These are phyloP conservation scores for Idaea straminata DNA, from an alignment of 2,888 invertebrate genomes.

Conservation along the genomic window DNA sequence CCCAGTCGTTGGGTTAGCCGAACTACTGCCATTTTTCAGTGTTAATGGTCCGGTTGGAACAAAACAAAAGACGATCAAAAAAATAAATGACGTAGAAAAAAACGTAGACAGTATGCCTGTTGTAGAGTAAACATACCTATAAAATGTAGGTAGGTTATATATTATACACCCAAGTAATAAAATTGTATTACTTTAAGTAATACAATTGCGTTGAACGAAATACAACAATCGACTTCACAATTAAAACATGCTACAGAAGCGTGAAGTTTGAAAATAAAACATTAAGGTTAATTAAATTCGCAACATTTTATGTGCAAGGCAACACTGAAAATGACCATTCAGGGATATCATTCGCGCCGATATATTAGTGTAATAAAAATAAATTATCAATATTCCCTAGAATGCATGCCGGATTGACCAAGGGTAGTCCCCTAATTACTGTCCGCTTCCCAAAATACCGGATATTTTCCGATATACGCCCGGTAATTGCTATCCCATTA, in stretches of 20 bases:
- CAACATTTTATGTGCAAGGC: constrained; percentile 45
- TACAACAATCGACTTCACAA: background rate
- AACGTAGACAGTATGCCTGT: too few species aligned
- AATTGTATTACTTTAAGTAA: too few species aligned
- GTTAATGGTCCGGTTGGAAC: too few species aligned
- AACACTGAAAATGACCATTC: constrained; percentile 46
- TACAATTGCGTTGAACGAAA: too few species aligned
- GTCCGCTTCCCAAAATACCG: constrained; percentile 49
- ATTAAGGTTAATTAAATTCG: constrained; percentile 42
- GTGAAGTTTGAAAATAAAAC: constrained; percentile 20
- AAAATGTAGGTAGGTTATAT: too few species aligned
- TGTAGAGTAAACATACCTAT: too few species aligned
- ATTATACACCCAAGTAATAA: too few species aligned
- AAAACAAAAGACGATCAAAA: too few species aligned
- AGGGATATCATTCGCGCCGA: constrained; percentile 46
- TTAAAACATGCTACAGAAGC: background rate
- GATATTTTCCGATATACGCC: constrained; percentile 54
- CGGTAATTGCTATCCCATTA: constrained; percentile 63
- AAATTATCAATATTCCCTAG: constrained; percentile 68
- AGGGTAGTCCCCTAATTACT: constrained; percentile 52
- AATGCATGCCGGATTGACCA: constrained; percentile 49
- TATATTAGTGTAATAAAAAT: constrained; percentile 64
- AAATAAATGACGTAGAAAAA: too few species aligned
- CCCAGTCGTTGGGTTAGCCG: too few species aligned
- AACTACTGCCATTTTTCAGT: too few species aligned